Base-by-base conservation (phyloP, 2,888 invertebrate genomes). In the Nymphalis c-album region DNA sequence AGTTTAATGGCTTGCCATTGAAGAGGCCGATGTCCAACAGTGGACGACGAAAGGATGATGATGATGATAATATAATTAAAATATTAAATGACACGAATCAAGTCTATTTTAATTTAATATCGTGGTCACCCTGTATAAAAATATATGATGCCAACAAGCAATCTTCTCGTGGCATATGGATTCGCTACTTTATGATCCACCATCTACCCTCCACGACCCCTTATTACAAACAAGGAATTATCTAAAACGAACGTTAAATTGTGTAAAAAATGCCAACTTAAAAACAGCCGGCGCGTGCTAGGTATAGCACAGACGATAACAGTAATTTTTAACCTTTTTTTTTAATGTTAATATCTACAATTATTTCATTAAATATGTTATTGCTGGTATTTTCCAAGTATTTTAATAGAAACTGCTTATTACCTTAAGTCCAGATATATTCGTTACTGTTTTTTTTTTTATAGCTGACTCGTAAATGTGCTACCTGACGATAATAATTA, bases 141-240 rank as follows among this genome's bases (percentile, higher is more conserved):
- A 62, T 69, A 70, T 70, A 74, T 67, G 76, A 75, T 77, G 70
- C 69, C 48, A 66, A 65, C 70, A 72, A 75, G 71, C 77, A 79
- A 78, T 77, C 72, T 74, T 73, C 69, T 68, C 75, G 80, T 78
- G 76, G 82, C 82, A 82, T 85, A 85, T 83, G 81, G 78, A 70
- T 60, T 64, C 60, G 78, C 80, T 80, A 81, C 81, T 81, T 80
- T 80, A 80, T 74, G 73, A 73, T 68, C 73, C 69, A 68, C 71
- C 70, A 75, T 74, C 71, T 63, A 69, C 74, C 70, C 70, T 67
- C 67, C 45, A 76, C 53, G 17, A 55, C 76, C 79, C 75, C 31
- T 77, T 75, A 80, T 82, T 83, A 74, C 47, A 48, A 58, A 74
- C 74, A 69, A 69, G 55, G 20, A 55, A 55, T 55, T 55, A 71